Percentiles rank a stretch among this genome's conserved stretches.
Conservation (phyloP, 2,797 vertebrate species). For the Zalophus californianus region DNA sequence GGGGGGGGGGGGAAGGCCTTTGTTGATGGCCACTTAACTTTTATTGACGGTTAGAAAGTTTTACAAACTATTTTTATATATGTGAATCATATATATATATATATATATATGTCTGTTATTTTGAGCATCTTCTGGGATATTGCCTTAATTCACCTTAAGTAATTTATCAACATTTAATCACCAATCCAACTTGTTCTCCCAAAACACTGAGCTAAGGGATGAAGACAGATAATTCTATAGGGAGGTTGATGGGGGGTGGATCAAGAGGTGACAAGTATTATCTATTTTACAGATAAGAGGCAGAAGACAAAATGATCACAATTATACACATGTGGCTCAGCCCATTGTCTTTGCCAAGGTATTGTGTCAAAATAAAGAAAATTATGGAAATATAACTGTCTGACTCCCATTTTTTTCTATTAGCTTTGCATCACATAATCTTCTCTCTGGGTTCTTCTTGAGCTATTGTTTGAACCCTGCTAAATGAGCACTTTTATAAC, state of each 20-base stretch:
- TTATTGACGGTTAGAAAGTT: not conserved
- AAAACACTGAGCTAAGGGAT: not conserved
- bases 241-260: not conserved
- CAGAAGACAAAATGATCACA: not conserved
- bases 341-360: not conserved
- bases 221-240: not conserved
- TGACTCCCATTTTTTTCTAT: not conserved
- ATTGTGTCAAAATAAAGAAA: not conserved
- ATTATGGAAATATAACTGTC: not conserved
- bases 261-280: not conserved
- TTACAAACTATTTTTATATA: slow-evolving; percentile 6
- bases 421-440: not conserved
- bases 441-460: not conserved
- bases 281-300: not conserved
- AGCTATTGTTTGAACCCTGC: not conserved
- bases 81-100: not conserved
- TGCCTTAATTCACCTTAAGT: not conserved
- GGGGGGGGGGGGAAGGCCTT: too few species aligned
- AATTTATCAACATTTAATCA: not conserved
- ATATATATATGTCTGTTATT: not conserved
- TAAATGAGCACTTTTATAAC: not conserved
- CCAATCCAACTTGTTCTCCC: not conserved
- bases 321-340: not conserved
- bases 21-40: not conserved
- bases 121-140: not conserved